These are phyloP conservation scores for Aromia moschata DNA, from an alignment of 2,888 invertebrate genomes.

Conservation along the genomic window DNA sequence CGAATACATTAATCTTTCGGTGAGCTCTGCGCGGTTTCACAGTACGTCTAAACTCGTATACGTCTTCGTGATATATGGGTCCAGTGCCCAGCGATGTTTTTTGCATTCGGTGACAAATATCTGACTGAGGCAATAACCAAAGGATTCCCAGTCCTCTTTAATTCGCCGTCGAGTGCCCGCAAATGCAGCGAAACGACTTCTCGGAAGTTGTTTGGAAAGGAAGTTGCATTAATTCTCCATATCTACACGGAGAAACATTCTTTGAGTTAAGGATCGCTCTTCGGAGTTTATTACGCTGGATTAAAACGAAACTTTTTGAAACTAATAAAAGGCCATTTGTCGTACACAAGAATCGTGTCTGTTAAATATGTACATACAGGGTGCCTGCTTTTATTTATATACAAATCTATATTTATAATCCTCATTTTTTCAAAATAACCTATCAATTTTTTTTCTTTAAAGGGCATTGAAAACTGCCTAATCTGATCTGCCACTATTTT, in stretches of 20 bases:
- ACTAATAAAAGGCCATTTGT: too few relatives aligned
- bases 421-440: too few relatives aligned
- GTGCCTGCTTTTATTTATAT: too few relatives aligned
- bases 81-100: neutral
- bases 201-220: neutral
- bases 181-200: neutral
- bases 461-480: too few relatives aligned
- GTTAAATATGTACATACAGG: too few relatives aligned
- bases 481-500: too few relatives aligned
- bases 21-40: neutral
- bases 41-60: conserved; percentile 2
- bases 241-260: neutral
- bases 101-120: neutral
- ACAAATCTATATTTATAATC: too few relatives aligned
- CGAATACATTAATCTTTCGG: conserved; percentile 5
- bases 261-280: too few relatives aligned
- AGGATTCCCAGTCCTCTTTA: neutral
- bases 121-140: neutral
- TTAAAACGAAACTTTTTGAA: too few relatives aligned
- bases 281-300: too few relatives aligned
- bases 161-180: neutral
- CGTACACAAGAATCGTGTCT: too few relatives aligned
- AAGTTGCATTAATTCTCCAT: neutral
- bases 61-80: conserved; percentile 4
- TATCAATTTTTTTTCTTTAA: too few relatives aligned